Evolutionary conservation across 2,113 vertebrate species (phyloP), one percentile per base, ranked within the genome.

Genomic region (Ochotona princeps): DNA sequence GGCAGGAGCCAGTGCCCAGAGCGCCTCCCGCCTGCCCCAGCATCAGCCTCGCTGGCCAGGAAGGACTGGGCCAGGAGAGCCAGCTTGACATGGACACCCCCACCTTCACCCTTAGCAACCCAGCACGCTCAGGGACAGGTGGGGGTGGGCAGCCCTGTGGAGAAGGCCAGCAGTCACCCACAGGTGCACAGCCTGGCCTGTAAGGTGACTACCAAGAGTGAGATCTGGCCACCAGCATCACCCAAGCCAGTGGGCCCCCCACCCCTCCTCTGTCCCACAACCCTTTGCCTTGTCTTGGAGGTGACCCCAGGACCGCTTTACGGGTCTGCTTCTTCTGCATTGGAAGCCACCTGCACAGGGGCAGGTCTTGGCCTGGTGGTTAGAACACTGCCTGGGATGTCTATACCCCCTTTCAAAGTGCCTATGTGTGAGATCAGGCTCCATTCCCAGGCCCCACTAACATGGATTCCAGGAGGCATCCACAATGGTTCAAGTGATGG

Each of bases 1-100:
- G 89, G 85, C 49, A n/a, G 74, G 15, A 44, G 73, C 51, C 89
- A 54, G 90, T 20, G 83, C 35, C 93, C 30, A 57, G 83, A 74
- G 89, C 89, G 70, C 57, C 1, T 12, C 54, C 35, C 11, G 1
- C 30, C 61, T 21, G 47, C 38, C 51, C 54, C n/a, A 82, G 63
- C 14, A 9, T 57, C 51, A 28, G 61, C 0, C 49, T 32, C 38
- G 5, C 8, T 57, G 54, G 4, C 28, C 28, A 73, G 84, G 35
- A 84, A 79, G 60, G 14, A 15, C 85, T 54, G 28, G 51, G 51
- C 66, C 74, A 65, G 7, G 54, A 63, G 81, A 11, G 78, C 25
- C 49, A 38, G 15, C 57, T n/a, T 47, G 63, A 28, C 9, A 5
- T 9, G 49, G 63, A 7, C 30, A 14, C 7, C 30, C 14, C 23